Evolutionary conservation across 2,888 invertebrate species (phyloP).

Genomic region (Biston betularia): DNA sequence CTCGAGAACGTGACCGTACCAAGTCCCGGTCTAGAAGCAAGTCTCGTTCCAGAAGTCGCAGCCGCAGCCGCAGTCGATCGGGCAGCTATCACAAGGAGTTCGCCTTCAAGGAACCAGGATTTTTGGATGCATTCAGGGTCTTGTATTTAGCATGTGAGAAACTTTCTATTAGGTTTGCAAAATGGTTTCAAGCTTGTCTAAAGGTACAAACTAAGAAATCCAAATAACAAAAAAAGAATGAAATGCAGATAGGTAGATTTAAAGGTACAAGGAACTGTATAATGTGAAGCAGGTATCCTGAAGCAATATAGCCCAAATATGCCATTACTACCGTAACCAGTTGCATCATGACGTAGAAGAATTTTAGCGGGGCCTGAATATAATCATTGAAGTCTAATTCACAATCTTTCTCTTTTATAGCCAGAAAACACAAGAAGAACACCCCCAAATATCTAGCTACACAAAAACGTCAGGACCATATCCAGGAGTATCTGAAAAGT

Average conservation of each 20-base stretch:
- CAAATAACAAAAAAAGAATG: no score
- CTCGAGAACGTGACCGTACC: constrained; percentile 46
- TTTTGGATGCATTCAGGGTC: constrained; percentile 77
- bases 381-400: no score
- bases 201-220: no score
- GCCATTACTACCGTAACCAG: no score
- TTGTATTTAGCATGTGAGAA: constrained; percentile 74
- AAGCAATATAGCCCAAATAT: no score
- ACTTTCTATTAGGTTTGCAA: background rate
- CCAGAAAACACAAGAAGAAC: constrained; percentile 71
- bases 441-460: constrained; percentile 72
- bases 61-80: constrained; percentile 49
- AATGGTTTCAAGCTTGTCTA: no score
- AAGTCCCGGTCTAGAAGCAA: constrained; percentile 47
- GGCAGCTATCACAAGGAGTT: constrained; percentile 56
- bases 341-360: no score
- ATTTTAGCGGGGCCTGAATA: no score
- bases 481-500: constrained; percentile 74
- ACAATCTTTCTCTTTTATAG: constrained; percentile 48
- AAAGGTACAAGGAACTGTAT: no score
- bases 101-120: constrained; percentile 65
- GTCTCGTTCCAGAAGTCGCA: constrained; percentile 53
- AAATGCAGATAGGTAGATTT: no score
- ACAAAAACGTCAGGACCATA: constrained; percentile 72
- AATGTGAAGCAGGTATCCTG: no score